These are phyloP conservation scores for Sminthurinus aureus DNA, from an alignment of 2,888 invertebrate genomes.

Conservation along the genomic window DNA sequence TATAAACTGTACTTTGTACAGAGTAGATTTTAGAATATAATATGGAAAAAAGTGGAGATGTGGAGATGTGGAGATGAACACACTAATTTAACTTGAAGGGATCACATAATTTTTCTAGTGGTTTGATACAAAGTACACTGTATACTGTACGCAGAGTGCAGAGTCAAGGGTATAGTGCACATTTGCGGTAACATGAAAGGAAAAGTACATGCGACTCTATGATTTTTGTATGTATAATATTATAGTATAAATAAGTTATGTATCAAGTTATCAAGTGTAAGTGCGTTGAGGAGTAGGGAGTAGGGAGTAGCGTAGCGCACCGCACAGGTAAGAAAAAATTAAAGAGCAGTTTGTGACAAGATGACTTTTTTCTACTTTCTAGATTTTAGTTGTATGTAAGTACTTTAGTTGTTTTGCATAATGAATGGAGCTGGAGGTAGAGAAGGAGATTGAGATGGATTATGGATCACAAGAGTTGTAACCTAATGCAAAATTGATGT, in stretches of 20 bases:
- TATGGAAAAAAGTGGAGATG: conserved; percentile 1
- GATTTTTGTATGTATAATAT: no score
- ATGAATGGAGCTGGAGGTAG: conserved; percentile 29
- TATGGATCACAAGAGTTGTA: conserved; percentile 28
- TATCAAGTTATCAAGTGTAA: no score
- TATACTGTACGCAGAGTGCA: not conserved
- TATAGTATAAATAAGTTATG: no score
- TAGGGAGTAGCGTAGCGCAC: no score
- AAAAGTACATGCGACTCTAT: not conserved
- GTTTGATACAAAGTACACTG: not conserved
- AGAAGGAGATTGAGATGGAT: conserved; percentile 24
- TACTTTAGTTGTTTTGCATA: not conserved
- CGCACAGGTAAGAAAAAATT: no score
- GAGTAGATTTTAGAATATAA: not conserved
- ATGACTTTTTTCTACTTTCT: no score
- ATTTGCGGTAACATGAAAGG: not conserved
- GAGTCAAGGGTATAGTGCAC: no score
- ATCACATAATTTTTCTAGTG: not conserved
- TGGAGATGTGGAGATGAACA: conserved; percentile 8
- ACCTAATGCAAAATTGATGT: conserved; percentile 21
- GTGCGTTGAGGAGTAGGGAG: no score
- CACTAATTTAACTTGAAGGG: conserved; percentile 9
- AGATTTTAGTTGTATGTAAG: no score
- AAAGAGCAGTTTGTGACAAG: not conserved
- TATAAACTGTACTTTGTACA: not conserved